Conservation (phyloP, 2,797 vertebrate genomes). For the Eupleurogrammus muticus region DNA sequence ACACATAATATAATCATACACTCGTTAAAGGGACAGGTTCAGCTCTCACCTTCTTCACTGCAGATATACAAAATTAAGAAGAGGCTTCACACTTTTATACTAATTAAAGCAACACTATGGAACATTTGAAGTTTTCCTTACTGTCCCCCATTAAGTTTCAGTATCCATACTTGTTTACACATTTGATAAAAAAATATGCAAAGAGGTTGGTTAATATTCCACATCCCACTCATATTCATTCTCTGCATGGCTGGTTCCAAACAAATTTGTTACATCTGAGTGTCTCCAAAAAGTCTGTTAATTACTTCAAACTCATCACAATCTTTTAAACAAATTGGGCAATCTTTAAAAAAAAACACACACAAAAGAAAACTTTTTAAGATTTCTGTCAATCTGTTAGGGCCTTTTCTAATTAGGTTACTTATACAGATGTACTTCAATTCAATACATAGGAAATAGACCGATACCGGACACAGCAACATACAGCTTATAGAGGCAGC, state of each 20-base stretch:
- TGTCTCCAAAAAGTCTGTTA: slow-evolving; percentile 3
- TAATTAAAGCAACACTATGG: slow-evolving; percentile 7
- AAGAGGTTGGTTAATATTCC: slow-evolving; percentile 10
- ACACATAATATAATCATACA: not conserved
- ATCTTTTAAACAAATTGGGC: slow-evolving; percentile 9
- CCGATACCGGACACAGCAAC: slow-evolving; percentile 22
- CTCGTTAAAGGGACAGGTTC: not conserved
- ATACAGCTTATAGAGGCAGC: slow-evolving; percentile 23
- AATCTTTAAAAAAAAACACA: not conserved
- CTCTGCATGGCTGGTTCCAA: slow-evolving; percentile 6
- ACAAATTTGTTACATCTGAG: not conserved
- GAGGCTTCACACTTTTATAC: not conserved
- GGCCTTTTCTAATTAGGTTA: slow-evolving; percentile 11
- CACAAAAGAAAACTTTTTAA: slow-evolving; percentile 5
- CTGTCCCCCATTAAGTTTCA: slow-evolving; percentile 14
- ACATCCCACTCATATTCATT: slow-evolving; percentile 15
- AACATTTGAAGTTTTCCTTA: not conserved
- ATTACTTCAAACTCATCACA: slow-evolving; percentile 3
- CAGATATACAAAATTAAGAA: slow-evolving; percentile 8
- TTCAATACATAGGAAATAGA: slow-evolving; percentile 24
- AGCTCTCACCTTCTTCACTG: not conserved
- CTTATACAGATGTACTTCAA: slow-evolving; percentile 8
- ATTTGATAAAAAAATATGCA: slow-evolving; percentile 18
- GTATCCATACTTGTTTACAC: slow-evolving; percentile 16
- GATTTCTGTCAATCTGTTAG: slow-evolving; percentile 23